These are phyloP conservation scores for Nephotettix cincticeps DNA, from an alignment of 1,140 invertebrate genomes.

Conservation along the genomic window DNA sequence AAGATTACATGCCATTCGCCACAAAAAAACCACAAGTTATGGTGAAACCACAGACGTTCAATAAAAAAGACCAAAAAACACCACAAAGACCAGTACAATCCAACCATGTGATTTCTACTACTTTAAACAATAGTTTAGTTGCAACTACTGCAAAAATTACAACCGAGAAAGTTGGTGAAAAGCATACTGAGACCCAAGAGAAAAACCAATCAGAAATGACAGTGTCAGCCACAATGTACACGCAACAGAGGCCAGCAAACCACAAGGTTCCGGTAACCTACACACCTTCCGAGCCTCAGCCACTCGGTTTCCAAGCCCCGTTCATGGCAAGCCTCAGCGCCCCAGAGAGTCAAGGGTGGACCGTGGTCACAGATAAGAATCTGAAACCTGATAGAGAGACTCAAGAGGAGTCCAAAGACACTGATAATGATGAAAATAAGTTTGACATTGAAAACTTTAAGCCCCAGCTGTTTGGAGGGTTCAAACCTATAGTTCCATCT, in stretches of 20 bases:
- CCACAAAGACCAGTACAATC: slow-evolving; percentile 25
- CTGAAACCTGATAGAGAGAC: slow-evolving; percentile 35
- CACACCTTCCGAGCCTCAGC: slow-evolving; percentile 42
- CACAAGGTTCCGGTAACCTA: slow-evolving; percentile 29
- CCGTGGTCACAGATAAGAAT: slow-evolving; percentile 52
- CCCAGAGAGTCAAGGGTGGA: slow-evolving; percentile 60
- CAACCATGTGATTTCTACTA: slow-evolving; percentile 37
- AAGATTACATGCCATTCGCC: slow-evolving; percentile 53
- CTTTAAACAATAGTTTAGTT: slow-evolving; percentile 33
- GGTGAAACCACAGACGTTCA: slow-evolving; percentile 10
- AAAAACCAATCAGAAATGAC: slow-evolving; percentile 45
- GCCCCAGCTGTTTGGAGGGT: slow-evolving; percentile 66
- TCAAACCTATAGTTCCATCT: slow-evolving; percentile 57
- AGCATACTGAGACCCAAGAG: slow-evolving; percentile 30
- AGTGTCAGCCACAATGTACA: slow-evolving; percentile 47
- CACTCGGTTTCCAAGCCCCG: slow-evolving; percentile 66
- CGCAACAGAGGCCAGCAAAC: slow-evolving; percentile 35
- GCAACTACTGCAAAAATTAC: slow-evolving; percentile 26
- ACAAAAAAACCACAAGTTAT: slow-evolving; percentile 42
- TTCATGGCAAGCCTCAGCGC: slow-evolving; percentile 66
- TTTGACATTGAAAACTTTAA: slow-evolving; percentile 69
- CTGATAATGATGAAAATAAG: slow-evolving; percentile 34
- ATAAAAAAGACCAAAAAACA: slow-evolving; percentile 5
- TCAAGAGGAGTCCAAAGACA: slow-evolving; percentile 43
- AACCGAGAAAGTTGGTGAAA: neutral